These are phyloP conservation scores for Spodoptera picta DNA, from an alignment of 2,888 invertebrate genomes.

Conservation along the genomic window DNA sequence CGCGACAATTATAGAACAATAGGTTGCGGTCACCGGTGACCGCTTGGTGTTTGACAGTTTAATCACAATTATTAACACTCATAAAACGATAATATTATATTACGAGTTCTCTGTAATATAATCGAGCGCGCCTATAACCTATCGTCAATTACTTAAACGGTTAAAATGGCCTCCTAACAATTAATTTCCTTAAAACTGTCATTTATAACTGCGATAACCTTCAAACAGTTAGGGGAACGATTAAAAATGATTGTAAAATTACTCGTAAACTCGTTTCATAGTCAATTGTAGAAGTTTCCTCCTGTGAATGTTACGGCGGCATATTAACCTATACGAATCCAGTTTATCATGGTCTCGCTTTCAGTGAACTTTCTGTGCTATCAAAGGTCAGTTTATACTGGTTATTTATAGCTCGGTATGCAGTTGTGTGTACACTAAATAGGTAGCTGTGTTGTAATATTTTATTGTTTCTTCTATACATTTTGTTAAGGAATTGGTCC, in stretches of 20 bases:
- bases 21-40: too few relatives aligned
- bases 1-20: too few relatives aligned
- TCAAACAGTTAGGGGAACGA: conserved; percentile 29
- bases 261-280: conserved; percentile 48
- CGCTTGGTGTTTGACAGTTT: too few relatives aligned
- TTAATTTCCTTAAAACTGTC: conserved; percentile 20
- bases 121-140: background rate
- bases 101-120: too few relatives aligned
- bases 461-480: conserved; percentile 40
- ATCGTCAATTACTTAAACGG: conserved; percentile 4
- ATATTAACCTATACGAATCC: conserved; percentile 41
- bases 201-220: conserved; percentile 14
- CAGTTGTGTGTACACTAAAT: too few relatives aligned
- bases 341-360: conserved; percentile 2
- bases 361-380: too few relatives aligned
- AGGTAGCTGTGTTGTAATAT: conserved; percentile 20
- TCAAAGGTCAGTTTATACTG: too few relatives aligned
- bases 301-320: conserved; percentile 32
- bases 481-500: conserved; percentile 8
- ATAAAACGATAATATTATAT: too few relatives aligned
- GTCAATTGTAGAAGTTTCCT: conserved; percentile 50
- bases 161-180: background rate
- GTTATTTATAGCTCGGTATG: too few relatives aligned
- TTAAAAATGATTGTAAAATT: conserved; percentile 49
- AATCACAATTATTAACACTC: too few relatives aligned